Base-by-base conservation (phyloP, 1,140 invertebrate species). In the Drosophila asahinai region DNA sequence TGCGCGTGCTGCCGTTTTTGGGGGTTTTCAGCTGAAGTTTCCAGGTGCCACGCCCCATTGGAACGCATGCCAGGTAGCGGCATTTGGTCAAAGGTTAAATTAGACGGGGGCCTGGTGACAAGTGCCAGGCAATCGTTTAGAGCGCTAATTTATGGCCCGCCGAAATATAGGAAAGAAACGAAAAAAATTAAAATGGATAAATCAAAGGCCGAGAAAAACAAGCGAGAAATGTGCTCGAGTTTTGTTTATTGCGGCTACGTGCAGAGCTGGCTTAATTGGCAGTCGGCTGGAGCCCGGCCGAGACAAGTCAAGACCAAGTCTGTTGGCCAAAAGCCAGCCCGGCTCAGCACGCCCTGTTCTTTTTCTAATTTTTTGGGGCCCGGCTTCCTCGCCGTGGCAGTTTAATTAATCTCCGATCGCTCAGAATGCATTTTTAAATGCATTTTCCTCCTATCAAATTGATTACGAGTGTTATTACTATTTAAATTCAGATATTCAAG, bases 71-170 rank as follows among this genome's bases (percentile, higher is more conserved):
- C 54, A 57, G 81, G 84, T 78, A 89, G 84, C 84, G 84, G 84
- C 84, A 72, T 87, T 87, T 87, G 84, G 84, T 89, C 84, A 87
- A 87, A 87, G 84, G 84, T 89, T 87, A 87, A 87, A 89, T 89
- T 65, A 87, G 68, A 86, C 80, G 70, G 80, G 51, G 72, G 76
- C 77, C 77, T 81, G 81, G 84, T 89, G 84, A 87, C 84, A 87
- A 87, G 84, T 87, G 84, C 84, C 83, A 83, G 77, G 77, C 77
- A 86, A 80, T 89, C 84, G 81, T 89, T 87, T 89, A 83, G 67
- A 67, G 65, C 61, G 61, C 86, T 87, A 87, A 89, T 87, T 87
- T 87, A 87, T 87, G 77, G 81, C 30, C 73, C 45, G 57, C 19
- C 47, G 67, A 84, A 78, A 83, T 48, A 59, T 42, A 17, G 36